Evolutionary conservation across 2,797 vertebrate species (phyloP).

Genomic region (Rachycentron canadum): DNA sequence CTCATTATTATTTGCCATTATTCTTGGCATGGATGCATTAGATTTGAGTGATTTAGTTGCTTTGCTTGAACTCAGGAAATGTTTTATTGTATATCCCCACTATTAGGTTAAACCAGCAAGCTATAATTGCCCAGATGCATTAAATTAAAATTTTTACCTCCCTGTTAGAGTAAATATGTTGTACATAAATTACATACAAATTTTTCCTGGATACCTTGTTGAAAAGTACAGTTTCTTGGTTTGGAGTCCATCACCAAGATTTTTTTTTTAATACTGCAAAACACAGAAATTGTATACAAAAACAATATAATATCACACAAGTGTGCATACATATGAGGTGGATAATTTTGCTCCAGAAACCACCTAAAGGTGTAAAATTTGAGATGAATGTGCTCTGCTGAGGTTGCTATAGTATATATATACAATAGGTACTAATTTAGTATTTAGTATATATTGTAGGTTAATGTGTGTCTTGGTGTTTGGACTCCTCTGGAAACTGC

Average conservation of each 20-base stretch:
- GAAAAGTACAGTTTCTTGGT: background rate
- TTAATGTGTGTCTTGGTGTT: slow-evolving; percentile 6
- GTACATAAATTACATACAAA: slow-evolving; percentile 28
- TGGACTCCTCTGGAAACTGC: slow-evolving; percentile 1
- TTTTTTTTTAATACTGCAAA: background rate
- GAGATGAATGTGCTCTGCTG: background rate
- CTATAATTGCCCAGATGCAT: background rate
- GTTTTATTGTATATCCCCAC: slow-evolving; percentile 37
- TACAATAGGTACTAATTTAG: too few relatives aligned
- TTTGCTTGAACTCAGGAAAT: slow-evolving; percentile 66
- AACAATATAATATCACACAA: background rate
- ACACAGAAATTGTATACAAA: background rate
- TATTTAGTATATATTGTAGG: background rate
- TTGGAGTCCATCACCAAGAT: background rate
- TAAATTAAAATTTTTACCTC: slow-evolving; percentile 18
- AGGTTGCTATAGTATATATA: background rate
- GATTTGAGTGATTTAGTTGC: slow-evolving; percentile 73
- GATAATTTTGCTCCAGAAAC: background rate
- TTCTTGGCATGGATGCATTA: slow-evolving; percentile 72
- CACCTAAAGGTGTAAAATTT: background rate
- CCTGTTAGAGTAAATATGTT: slow-evolving; percentile 44
- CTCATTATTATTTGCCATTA: slow-evolving; percentile 75
- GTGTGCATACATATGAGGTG: background rate
- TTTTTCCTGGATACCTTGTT: background rate
- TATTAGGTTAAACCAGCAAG: slow-evolving; percentile 32